Evolutionary conservation across 30 jellyfish, hydroid and myxozoan genomes (phyloP).

Genomic region (Hydra vulgaris): DNA sequence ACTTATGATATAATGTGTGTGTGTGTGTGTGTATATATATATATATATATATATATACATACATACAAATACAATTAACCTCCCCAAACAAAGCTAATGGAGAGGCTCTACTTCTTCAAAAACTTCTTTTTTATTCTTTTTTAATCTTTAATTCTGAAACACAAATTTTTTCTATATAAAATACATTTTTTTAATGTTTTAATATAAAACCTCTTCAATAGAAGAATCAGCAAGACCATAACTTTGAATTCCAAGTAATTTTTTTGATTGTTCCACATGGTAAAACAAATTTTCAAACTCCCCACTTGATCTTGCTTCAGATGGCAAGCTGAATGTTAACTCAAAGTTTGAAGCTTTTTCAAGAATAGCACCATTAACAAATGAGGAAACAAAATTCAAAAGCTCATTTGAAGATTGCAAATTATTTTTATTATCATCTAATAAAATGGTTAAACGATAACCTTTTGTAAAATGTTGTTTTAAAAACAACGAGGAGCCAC

Average conservation of each 20-base stretch:
- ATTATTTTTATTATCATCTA: constrained; percentile 21
- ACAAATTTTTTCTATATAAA: too few relatives aligned
- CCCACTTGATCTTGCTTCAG: constrained; percentile 65
- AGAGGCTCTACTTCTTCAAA: too few relatives aligned
- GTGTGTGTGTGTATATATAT: too few relatives aligned
- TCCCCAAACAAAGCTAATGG: too few relatives aligned
- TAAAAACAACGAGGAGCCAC: constrained; percentile 80
- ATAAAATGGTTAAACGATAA: constrained; percentile 53
- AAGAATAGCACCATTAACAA: constrained; percentile 67
- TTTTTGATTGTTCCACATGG: constrained; percentile 38
- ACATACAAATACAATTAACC: too few relatives aligned
- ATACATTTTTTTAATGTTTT: too few relatives aligned
- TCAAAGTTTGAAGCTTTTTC: constrained; percentile 58
- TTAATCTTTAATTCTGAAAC: too few relatives aligned
- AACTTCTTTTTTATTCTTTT: too few relatives aligned
- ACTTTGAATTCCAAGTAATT: constrained; percentile 36
- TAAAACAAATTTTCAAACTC: constrained; percentile 52
- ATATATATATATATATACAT: too few relatives aligned
- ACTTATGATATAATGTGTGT: too few relatives aligned
- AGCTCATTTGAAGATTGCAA: constrained; percentile 26
- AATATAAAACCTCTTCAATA: constrained; percentile 65
- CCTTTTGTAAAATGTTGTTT: constrained; percentile 79
- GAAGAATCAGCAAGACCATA: constrained; percentile 89
- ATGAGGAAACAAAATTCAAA: constrained; percentile 31
- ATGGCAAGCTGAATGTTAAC: constrained; percentile 56